Percentiles rank a stretch among this genome's conserved stretches.
Conservation (phyloP, 1,140 invertebrate species). For the Scaptomyza montana region DNA sequence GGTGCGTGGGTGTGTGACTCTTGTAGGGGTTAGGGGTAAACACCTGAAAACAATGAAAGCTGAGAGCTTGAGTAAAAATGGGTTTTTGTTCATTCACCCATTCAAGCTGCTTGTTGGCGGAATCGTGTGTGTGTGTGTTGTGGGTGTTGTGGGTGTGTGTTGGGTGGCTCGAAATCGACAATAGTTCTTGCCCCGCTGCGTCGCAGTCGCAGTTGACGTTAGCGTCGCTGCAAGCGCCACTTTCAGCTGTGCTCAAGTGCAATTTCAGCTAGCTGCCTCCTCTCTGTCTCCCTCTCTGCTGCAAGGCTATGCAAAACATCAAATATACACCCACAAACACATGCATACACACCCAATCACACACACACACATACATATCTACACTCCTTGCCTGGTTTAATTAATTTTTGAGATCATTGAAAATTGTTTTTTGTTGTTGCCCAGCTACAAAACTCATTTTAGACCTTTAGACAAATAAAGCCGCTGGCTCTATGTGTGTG, state of each 20-base stretch:
- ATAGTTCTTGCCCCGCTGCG: conserved; percentile 35
- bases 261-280: conserved; percentile 29
- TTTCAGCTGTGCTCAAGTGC: conserved; percentile 68
- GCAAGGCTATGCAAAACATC: conserved; percentile 54
- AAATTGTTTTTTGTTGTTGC: conserved; percentile 62
- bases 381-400: conserved; percentile 55
- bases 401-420: conserved; percentile 78
- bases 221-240: conserved; percentile 40
- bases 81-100: conserved; percentile 10
- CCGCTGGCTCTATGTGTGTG: conserved; percentile 39
- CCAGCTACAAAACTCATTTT: conserved; percentile 24
- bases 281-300: conserved; percentile 29
- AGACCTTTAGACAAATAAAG: conserved; percentile 29
- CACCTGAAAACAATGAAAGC: conserved; percentile 43
- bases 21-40: conserved; percentile 17
- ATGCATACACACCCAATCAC: background rate
- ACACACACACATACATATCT: conserved; percentile 18
- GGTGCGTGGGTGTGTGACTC: background rate
- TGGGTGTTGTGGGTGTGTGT: background rate
- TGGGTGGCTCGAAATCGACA: conserved; percentile 27
- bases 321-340: conserved; percentile 9
- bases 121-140: no score
- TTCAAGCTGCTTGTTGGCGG: conserved; percentile 21
- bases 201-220: conserved; percentile 17
- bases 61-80: background rate